Percentiles rank a stretch among this genome's conserved stretches.
Evolutionary conservation across 2,113 vertebrate genomes (phyloP).

Genomic region (Elgaria multicarinata): DNA sequence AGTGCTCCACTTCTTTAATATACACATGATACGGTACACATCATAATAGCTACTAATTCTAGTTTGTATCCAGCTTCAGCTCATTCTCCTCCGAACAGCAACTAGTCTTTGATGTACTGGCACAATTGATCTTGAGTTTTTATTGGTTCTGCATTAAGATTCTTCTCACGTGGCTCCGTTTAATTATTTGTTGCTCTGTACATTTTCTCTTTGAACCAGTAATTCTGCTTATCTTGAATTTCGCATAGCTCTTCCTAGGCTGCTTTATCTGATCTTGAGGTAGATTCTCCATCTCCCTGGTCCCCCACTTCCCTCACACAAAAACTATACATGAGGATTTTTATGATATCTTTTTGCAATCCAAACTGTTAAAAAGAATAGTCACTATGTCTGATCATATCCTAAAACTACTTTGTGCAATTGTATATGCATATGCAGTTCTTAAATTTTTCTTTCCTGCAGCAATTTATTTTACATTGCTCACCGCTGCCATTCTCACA

Average conservation of each 20-base stretch:
- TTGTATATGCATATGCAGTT: neutral
- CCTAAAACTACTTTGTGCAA: neutral
- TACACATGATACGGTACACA: neutral
- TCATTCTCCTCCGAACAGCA: slow-evolving; percentile 46
- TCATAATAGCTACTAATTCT: slow-evolving; percentile 48
- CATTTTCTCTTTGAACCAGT: slow-evolving; percentile 61
- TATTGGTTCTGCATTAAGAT: slow-evolving; percentile 65
- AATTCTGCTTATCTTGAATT: slow-evolving; percentile 44
- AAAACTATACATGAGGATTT: neutral
- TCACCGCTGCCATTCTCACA: neutral
- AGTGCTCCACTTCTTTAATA: slow-evolving; percentile 46
- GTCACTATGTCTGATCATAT: neutral
- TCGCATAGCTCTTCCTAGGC: slow-evolving; percentile 29
- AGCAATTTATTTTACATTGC: neutral
- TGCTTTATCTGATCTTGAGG: slow-evolving; percentile 49
- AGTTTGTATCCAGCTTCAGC: slow-evolving; percentile 34
- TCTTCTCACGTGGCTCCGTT: slow-evolving; percentile 61
- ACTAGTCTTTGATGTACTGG: slow-evolving; percentile 66
- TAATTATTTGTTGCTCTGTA: slow-evolving; percentile 67
- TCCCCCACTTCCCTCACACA: neutral
- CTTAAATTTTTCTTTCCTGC: slow-evolving; percentile 21
- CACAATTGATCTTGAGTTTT: slow-evolving; percentile 65
- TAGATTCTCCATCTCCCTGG: neutral
- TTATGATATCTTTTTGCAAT: neutral
- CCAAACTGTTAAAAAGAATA: neutral